Percentiles rank a stretch among this genome's conserved stretches.
phyloP scores from a whole-genome alignment of 2,797 vertebrate species.

The Coilia nasus region DNA sequence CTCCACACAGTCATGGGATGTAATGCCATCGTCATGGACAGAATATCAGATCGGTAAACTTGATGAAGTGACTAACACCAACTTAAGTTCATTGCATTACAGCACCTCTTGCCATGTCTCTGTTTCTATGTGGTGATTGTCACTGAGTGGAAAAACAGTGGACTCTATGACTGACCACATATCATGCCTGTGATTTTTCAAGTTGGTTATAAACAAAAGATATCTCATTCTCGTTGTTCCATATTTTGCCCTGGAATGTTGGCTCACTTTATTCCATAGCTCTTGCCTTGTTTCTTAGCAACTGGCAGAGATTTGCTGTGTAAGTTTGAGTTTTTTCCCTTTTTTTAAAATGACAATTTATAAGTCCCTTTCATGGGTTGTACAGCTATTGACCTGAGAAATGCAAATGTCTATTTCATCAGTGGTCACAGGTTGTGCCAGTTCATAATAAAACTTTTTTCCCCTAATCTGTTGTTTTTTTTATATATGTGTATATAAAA shows the following conservation, averaged over 20 bases:
- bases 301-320: conserved; percentile 61
- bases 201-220: background rate
- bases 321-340: conserved; percentile 50
- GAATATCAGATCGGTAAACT: background rate
- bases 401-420: conserved; percentile 63
- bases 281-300: conserved; percentile 70
- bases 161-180: background rate
- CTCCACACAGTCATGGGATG: background rate
- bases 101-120: background rate
- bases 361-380: conserved; percentile 60
- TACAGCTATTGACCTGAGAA: conserved; percentile 60
- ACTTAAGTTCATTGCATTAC: background rate
- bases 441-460: conserved; percentile 55
- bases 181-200: background rate
- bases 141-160: background rate
- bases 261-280: conserved; percentile 53
- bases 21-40: background rate
- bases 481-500: background rate
- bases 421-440: conserved; percentile 55
- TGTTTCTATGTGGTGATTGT: background rate
- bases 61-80: background rate
- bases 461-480: conserved; percentile 28
- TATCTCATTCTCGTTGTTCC: conserved; percentile 55
- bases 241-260: conserved; percentile 53
- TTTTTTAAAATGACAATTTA: conserved; percentile 63